Percentiles rank a stretch among this genome's conserved stretches.
These are phyloP conservation scores for Gila robusta DNA, from an alignment of 2,797 vertebrate species.

Conservation along the genomic window DNA sequence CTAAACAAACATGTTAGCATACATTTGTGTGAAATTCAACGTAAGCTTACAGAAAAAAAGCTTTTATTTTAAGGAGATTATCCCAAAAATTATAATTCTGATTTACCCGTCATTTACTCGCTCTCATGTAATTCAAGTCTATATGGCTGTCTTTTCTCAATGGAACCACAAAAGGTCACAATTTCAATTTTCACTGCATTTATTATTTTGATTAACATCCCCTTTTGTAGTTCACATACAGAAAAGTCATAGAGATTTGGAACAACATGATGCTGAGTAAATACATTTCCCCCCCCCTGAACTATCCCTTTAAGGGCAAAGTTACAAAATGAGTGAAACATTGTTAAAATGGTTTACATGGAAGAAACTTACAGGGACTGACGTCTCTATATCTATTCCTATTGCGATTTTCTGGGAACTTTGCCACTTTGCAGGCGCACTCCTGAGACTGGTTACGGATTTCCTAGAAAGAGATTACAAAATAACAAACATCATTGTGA, in stretches of 20 bases:
- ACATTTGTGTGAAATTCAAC: neutral
- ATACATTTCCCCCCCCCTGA: no score
- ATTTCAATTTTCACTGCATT: neutral
- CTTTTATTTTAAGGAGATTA: neutral
- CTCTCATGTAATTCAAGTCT: neutral
- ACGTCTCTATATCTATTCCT: constrained; percentile 99
- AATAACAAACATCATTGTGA: constrained; percentile 30
- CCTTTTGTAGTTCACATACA: neutral
- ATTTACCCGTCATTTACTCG: neutral
- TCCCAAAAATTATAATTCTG: neutral
- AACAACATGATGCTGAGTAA: neutral
- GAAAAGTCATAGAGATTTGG: neutral
- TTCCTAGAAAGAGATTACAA: constrained; percentile 82
- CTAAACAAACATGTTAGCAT: neutral
- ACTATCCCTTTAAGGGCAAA: neutral
- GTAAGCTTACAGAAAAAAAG: neutral
- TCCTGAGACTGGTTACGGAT: constrained; percentile 93
- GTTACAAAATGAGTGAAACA: neutral
- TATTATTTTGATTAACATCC: neutral
- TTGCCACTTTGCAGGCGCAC: constrained; percentile 92
- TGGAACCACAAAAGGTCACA: neutral
- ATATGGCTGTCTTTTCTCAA: neutral
- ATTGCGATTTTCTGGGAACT: constrained; percentile 94
- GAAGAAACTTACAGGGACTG: constrained; percentile 91
- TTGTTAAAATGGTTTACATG: neutral